A percentile compares a stretch with the other conserved stretches of the same genome.
Conservation (phyloP, 2,113 vertebrate species). For the Corythaixoides concolor region DNA sequence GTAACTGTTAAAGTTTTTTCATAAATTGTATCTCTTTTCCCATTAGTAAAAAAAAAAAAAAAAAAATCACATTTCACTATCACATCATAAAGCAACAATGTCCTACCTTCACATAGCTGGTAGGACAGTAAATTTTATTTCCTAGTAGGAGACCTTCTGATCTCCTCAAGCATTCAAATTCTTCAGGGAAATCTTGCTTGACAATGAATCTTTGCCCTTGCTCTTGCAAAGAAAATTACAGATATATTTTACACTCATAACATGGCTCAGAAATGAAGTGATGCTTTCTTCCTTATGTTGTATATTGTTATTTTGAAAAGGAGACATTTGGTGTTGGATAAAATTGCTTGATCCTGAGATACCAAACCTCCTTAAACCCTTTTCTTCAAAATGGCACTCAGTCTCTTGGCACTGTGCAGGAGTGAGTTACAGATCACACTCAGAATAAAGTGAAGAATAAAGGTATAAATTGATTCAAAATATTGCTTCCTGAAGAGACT, state of each 20-base stretch:
- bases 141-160: background rate
- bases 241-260: background rate
- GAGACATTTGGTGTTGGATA: background rate
- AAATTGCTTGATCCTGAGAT: background rate
- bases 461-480: background rate
- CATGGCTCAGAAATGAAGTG: background rate
- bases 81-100: background rate
- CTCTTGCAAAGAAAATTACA: background rate
- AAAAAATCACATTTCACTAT: background rate
- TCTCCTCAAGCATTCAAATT: background rate
- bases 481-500: background rate
- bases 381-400: background rate
- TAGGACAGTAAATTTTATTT: background rate
- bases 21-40: background rate
- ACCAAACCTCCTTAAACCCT: background rate
- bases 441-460: background rate
- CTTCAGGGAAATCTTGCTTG: background rate
- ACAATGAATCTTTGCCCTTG: background rate
- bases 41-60: background rate
- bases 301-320: background rate
- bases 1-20: background rate
- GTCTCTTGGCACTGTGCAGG: background rate
- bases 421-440: background rate
- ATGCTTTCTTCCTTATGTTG: background rate
- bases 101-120: background rate